These are phyloP conservation scores for Athalia cordata DNA, from an alignment of 2,888 invertebrate genomes.

Conservation along the genomic window DNA sequence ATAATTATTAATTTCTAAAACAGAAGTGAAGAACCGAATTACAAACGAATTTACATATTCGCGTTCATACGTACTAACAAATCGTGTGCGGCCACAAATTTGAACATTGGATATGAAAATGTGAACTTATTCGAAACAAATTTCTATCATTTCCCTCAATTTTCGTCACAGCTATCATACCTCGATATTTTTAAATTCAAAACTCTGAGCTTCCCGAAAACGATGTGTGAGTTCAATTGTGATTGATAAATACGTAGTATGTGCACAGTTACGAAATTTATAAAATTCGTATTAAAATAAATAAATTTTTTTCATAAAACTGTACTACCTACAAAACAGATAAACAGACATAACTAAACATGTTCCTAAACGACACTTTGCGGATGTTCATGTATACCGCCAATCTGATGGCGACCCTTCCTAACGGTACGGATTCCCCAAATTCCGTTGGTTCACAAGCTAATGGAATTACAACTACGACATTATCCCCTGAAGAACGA, in stretches of 20 bases:
- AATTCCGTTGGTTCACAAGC: slow-evolving; percentile 46
- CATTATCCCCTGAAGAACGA: slow-evolving; percentile 64
- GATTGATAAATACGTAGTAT: too few species aligned
- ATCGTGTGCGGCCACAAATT: too few species aligned
- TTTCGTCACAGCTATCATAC: background rate
- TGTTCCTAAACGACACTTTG: slow-evolving; percentile 67
- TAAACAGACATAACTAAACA: slow-evolving; percentile 49
- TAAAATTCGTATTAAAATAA: background rate
- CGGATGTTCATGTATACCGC: slow-evolving; percentile 65
- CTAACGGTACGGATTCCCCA: slow-evolving; percentile 54
- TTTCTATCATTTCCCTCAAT: background rate
- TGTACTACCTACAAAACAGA: background rate
- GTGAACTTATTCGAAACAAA: background rate
- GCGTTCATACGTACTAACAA: too few species aligned
- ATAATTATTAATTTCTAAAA: background rate
- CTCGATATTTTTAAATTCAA: background rate
- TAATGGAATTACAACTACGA: slow-evolving; percentile 60
- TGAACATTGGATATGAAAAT: background rate
- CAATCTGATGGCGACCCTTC: slow-evolving; percentile 63
- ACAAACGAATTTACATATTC: too few species aligned
- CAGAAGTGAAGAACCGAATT: background rate
- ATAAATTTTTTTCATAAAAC: background rate
- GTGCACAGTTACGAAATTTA: background rate
- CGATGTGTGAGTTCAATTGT: too few species aligned
- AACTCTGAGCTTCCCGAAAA: too few species aligned